Evolutionary conservation across 2,888 invertebrate genomes (phyloP), one percentile per base, ranked within the genome.

Genomic region (Plutella xylostella): DNA sequence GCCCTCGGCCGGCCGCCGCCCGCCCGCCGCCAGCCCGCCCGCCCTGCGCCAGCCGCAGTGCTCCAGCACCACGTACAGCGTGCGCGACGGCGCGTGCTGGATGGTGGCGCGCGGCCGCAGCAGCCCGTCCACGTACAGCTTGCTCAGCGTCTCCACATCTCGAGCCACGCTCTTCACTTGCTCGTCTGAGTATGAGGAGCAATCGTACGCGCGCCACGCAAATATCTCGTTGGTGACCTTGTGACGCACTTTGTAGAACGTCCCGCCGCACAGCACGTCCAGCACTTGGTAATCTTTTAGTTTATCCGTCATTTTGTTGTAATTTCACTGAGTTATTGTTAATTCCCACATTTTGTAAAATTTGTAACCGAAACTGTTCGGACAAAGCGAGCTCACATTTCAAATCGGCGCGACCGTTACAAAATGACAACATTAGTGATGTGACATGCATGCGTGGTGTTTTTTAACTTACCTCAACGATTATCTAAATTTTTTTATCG

Each of bases 161-260:
- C 65, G 69, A 28, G 62, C 68, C 52, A 80, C 68, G 57, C 69
- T 73, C 63, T 77, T 69, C 67, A 84, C 70, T 64, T 79, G 74
- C 61, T 74, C 68, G 58, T 71, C 68, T 46, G 74, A 67, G 60
- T 70, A 76, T 56, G 67, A 63, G 51, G 72, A 71, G 55, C 82
- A 83, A 60, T 83, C 66, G 67, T 68, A 76, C 51, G 84, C 84
- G 65, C 77, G 80, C 84, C 84, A 85, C 57, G 78, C 73, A 61
- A 77, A 80, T 65, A 82, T 72, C 58, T 75, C 74, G 64, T 76
- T 73, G 53, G 77, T 82, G 73, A 75, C 77, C 77, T 84, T 84
- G 76, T 84, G 82, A 56, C 70, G 70, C 57, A 85, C 84, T 76
- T 83, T 83, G 55, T 84, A 84, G 69, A 82, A 77, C 57, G 80